These are phyloP conservation scores for Malurus splendens DNA, from an alignment of 2,797 vertebrate genomes.

Conservation along the genomic window DNA sequence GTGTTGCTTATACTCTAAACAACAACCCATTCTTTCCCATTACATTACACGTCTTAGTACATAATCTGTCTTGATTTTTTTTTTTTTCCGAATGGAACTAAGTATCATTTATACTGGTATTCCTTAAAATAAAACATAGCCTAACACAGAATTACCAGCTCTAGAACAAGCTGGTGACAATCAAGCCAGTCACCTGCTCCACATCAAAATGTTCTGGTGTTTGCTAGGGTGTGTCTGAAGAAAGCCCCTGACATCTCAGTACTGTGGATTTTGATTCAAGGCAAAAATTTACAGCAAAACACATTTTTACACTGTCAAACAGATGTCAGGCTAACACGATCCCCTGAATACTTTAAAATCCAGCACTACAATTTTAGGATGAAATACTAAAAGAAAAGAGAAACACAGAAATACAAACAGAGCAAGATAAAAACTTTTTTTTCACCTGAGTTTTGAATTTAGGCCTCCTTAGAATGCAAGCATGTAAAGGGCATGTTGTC, in stretches of 20 bases:
- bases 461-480: not conserved
- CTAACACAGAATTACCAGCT: not conserved
- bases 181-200: fast-evolving
- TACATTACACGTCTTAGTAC: not conserved
- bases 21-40: not conserved
- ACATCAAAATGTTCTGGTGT: not conserved
- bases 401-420: not conserved
- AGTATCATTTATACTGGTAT: not conserved
- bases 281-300: not conserved
- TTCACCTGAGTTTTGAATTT: not conserved
- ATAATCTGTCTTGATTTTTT: not conserved
- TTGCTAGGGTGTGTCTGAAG: not conserved
- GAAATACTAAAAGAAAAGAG: not conserved
- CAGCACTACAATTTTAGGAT: not conserved
- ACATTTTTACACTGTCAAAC: not conserved
- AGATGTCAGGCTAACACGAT: fast-evolving
- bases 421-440: not conserved
- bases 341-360: not conserved
- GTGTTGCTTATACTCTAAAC: not conserved
- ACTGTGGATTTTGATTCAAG: not conserved
- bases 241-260: not conserved
- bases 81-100: not conserved
- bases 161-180: not conserved
- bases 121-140: not conserved
- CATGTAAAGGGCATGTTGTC: not conserved